A percentile compares a stretch with the other conserved stretches of the same genome.
Evolutionary conservation across 2,888 invertebrate species (phyloP).

Genomic region (Heliconius cydno): DNA sequence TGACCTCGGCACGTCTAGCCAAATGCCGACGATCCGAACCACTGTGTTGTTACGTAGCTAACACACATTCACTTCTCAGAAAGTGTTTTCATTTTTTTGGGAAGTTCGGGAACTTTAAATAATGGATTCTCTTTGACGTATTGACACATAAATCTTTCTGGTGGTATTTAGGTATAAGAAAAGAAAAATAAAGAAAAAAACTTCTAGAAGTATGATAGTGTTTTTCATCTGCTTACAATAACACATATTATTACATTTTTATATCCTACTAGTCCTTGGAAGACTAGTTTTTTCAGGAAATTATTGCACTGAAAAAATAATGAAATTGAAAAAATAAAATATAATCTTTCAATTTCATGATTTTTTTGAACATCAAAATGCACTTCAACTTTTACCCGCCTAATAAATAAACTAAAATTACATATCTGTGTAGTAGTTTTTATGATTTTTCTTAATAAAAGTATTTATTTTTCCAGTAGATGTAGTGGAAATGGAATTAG

Average conservation of each 20-base stretch:
- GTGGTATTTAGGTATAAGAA: no score
- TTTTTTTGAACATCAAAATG: not conserved
- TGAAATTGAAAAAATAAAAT: no score
- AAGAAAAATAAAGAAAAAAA: not conserved
- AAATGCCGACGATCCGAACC: constrained; percentile 63
- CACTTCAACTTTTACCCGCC: not conserved
- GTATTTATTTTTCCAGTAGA: constrained; percentile 36
- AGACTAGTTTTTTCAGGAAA: not conserved
- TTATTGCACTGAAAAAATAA: not conserved
- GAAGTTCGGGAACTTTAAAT: not conserved
- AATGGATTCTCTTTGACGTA: not conserved
- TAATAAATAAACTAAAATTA: not conserved
- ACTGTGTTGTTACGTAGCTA: constrained; percentile 49
- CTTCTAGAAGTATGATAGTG: not conserved
- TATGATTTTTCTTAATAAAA: constrained; percentile 9
- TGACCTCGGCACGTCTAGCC: constrained; percentile 79
- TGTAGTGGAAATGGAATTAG: constrained; percentile 48
- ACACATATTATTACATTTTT: not conserved
- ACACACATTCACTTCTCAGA: constrained; percentile 41
- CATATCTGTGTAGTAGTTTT: not conserved
- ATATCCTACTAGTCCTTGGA: not conserved
- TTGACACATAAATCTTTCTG: not conserved
- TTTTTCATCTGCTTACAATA: not conserved
- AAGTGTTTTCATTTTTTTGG: constrained; percentile 25
- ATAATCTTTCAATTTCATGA: not conserved